Base-by-base conservation (phyloP, 1,140 invertebrate genomes). In the Papilio glaucus region DNA sequence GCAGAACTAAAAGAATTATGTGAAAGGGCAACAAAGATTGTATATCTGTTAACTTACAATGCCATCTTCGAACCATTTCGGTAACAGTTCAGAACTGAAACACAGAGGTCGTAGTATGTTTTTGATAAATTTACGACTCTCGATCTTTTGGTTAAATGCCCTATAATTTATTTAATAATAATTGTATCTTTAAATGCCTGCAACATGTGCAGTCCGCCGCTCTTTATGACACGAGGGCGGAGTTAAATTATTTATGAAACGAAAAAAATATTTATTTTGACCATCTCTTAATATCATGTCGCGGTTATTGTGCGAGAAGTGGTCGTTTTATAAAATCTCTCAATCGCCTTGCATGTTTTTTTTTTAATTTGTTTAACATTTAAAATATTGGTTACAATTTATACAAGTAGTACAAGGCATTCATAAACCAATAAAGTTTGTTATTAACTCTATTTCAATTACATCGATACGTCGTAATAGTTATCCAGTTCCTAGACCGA, bases 131-230 rank as follows among this genome's bases (percentile, higher is more conserved):
- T 75, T 75, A 72, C 70, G 74, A 68, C 70, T 63, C 67, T 65
- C 65, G 70, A 45, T 63, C 63, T 75, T 75, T 72, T 72, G 45
- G 29, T 39, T 65, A 69, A 57, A 69, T 60, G 74, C 67, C 72
- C 65, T 60, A 76, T 77, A 75, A 82, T 80, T 80, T 82, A 69
- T 69, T 69, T 57, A 39, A 49, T 26, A 69, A 69, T 69, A 69
- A 69, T 69, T 69, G 67, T 69, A 69, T 53, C 67, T 69, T 49
- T 49, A 69, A 69, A 69, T 53, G 42, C 24, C 65, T 33, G 26
- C 67, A 69, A 53, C 42, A 69, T 69, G 67, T 69, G 67, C 67
- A 69, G 67, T 69, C 67, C 67, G 42, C 41, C 67, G 42, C 67
- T 26, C 18, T 24, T 53, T 69, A 49, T 33, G 67, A 69, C 67